Evolutionary conservation across 2,888 invertebrate species (phyloP), one percentile per base, ranked within the genome.

Genomic region (Philopedon plagiatum): DNA sequence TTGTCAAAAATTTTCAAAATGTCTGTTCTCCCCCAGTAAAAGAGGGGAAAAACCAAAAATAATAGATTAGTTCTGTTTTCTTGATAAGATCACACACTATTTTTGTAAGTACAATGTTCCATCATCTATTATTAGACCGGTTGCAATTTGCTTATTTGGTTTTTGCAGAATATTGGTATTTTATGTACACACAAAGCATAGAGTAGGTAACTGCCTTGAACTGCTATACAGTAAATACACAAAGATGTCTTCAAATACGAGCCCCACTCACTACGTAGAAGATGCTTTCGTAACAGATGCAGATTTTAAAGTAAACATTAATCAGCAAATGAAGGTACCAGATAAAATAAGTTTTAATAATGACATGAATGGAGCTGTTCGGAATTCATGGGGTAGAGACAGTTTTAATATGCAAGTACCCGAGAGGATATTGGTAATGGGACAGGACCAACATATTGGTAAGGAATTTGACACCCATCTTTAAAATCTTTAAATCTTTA

Each of bases 391-490:
- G 92, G 88, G 89, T 77, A 89, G 90, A 82, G 94, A 94, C 79
- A 93, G 93, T 86, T 91, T 94, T 84, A 92, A 93, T 79, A 97
- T 97, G 97, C 93, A 93, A 82, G 97, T 98, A 37, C 97, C 97
- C 1, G 97, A 97, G 82, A 90, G 96, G 82, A 97, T 98, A 84
- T 89, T 97, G 77, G 93, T 97, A 54, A 90, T 93, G 79, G 97
- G 97, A 83, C 91, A 91, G 85, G 90, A 91, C 80, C 90, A 92
- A 83, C 90, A 91, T 83, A 80, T 90, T 81, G 90, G 90, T 89
- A 83, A 81, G 79, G n/a, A 18, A 15, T 29, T 44, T 44, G 18
- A 44, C 5, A 19, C 19, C 1, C 41, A 4, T 7, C 2, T 26
- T 11, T 32, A 29, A 9, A 54, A n/a, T 32, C n/a, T n/a, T n/a